Evolutionary conservation across 2,113 vertebrate species (phyloP).

Genomic region (Todiramphus saurophagus): DNA sequence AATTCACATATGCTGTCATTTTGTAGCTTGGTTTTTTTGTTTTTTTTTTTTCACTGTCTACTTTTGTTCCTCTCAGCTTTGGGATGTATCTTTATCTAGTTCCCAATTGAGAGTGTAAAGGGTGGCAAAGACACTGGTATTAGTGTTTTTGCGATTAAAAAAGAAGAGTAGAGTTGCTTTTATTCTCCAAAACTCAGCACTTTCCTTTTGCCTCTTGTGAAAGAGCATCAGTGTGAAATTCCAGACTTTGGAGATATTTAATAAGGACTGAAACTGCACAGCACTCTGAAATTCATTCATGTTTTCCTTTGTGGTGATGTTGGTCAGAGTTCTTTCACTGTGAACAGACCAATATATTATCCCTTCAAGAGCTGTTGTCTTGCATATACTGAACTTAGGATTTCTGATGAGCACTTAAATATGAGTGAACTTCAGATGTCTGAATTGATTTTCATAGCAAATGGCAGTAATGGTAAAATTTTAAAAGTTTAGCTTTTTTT

Average conservation of each 20-base stretch:
- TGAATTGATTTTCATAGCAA: background rate
- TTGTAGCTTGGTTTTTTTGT: background rate
- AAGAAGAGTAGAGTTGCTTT: background rate
- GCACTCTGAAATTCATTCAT: background rate
- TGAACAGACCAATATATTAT: background rate
- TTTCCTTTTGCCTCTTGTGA: background rate
- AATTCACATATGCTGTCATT: background rate
- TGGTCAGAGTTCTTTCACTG: background rate
- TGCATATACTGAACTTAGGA: background rate
- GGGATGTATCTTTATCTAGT: background rate
- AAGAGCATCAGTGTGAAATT: background rate
- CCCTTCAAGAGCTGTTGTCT: background rate
- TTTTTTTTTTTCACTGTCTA: background rate
- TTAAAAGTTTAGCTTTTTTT: too few species aligned
- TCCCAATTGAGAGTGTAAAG: background rate
- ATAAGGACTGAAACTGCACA: background rate
- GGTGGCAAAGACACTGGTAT: background rate
- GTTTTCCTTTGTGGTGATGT: background rate
- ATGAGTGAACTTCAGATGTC: background rate
- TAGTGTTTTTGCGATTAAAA: background rate
- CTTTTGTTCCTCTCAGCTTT: background rate
- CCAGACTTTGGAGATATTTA: background rate
- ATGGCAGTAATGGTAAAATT: background rate
- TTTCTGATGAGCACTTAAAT: background rate
- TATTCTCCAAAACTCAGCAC: background rate